Percentiles rank a stretch among this genome's conserved stretches.
Conservation (phyloP, 1,140 invertebrate species). For the Holcopasites calliopsidis region DNA sequence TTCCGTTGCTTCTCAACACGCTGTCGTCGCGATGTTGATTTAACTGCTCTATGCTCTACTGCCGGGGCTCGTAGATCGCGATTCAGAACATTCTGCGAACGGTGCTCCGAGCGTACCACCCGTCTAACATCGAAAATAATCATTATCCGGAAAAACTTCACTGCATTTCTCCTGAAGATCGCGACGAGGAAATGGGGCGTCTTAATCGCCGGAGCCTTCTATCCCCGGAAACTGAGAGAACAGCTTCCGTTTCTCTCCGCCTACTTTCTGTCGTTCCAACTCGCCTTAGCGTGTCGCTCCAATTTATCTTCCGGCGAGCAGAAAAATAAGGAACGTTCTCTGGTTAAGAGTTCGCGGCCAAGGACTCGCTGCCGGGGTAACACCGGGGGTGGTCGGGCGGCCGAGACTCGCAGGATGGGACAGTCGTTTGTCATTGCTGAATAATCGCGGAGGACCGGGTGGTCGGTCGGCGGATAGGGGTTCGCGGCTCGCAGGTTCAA, state of each 20-base stretch:
- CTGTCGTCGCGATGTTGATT: neutral
- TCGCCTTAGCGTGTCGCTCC: conserved; percentile 23
- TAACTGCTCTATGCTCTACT: neutral
- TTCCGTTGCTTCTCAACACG: neutral
- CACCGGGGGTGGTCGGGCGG: conserved; percentile 19
- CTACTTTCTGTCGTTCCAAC: conserved; percentile 15
- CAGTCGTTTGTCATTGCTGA: conserved; percentile 74
- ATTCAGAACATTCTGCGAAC: neutral
- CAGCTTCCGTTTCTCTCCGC: neutral
- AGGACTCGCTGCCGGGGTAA: too few relatives aligned
- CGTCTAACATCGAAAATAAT: neutral
- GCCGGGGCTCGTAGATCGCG: too few relatives aligned
- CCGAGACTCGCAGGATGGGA: conserved; percentile 58
- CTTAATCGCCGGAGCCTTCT: conserved; percentile 33
- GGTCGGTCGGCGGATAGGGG: neutral
- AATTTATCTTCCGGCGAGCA: conserved; percentile 60
- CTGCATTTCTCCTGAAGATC: neutral
- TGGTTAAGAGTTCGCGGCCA: neutral
- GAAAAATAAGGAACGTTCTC: conserved; percentile 46
- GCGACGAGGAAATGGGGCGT: neutral
- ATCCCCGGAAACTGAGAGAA: neutral
- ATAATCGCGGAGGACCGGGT: conserved; percentile 67
- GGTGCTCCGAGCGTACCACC: too few relatives aligned
- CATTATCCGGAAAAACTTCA: neutral
- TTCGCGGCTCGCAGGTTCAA: conserved; percentile 34